These are phyloP conservation scores for Aegithalos caudatus DNA, from an alignment of 2,113 vertebrate genomes.

Conservation along the genomic window DNA sequence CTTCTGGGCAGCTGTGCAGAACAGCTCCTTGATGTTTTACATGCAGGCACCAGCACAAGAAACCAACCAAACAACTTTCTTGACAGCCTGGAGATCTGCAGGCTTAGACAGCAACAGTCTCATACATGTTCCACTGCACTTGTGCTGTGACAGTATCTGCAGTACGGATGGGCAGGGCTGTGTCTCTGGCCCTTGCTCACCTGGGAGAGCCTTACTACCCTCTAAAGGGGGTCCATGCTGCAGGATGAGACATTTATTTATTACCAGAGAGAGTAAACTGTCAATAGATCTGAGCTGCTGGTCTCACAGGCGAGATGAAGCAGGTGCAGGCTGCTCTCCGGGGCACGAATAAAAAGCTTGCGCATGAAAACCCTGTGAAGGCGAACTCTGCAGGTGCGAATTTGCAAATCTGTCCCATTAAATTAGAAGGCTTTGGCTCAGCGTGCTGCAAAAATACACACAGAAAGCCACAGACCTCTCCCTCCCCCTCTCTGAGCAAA, in stretches of 20 bases:
- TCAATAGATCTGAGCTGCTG: not conserved
- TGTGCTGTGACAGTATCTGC: not conserved
- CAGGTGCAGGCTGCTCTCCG: not conserved
- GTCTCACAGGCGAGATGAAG: not conserved
- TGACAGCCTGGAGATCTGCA: not conserved
- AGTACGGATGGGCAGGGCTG: not conserved
- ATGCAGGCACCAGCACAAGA: not conserved
- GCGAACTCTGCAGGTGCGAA: conserved; percentile 27
- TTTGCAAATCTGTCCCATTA: conserved; percentile 7
- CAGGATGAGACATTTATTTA: not conserved
- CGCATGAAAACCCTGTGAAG: not conserved
- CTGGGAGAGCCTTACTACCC: not conserved
- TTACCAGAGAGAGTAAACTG: not conserved
- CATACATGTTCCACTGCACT: not conserved
- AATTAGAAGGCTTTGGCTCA: not conserved
- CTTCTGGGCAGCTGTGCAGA: not conserved
- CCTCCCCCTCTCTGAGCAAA: not conserved
- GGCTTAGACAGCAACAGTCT: not conserved
- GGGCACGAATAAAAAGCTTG: not conserved
- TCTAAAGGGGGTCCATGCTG: not conserved
- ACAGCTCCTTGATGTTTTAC: not conserved
- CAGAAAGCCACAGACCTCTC: not conserved
- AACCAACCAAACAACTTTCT: not conserved
- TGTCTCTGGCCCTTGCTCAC: not conserved
- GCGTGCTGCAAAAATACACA: not conserved